Evolutionary conservation across 2,888 invertebrate genomes (phyloP), one percentile per base, ranked within the genome.

Genomic region (Synanthedon myopaeformis): DNA sequence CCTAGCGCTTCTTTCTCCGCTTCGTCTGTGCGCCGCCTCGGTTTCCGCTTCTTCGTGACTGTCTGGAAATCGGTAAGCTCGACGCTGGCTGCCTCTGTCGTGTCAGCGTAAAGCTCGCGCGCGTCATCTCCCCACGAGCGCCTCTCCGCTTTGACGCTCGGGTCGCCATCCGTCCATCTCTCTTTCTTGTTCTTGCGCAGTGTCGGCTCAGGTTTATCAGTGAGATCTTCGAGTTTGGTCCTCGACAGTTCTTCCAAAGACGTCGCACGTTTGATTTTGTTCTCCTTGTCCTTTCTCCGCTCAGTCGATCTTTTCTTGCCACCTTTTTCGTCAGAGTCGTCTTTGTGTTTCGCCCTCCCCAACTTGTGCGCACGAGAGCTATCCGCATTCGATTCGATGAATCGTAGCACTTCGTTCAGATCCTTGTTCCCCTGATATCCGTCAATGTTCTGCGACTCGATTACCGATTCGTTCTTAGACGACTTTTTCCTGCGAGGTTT

Each of bases 191-290:
- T 49, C 19, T 49, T 41, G 5, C 88, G 76, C 65, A 89, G 89
- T 90, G 89, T 89, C 88, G 80, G 59, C 89, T 82, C 65, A 76
- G 61, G 73, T 60, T 88, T 77, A 53, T 89, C 89, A 41, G 92
- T 92, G 59, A 92, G 88, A 67, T 93, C 93, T 67, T 92, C 93
- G 60, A 93, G 86, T 76, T 91, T 92, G 55, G 93, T 91, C 62
- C 92, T 92, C 51, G 93, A 93, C 60, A 94, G 90, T 80, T 95
- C 95, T 75, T 95, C 94, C 64, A 95, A 82, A 41, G 94, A 94
- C 70, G 93, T 92, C 59, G 93, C 92, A 61, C 94, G 93, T 71
- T 93, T 91, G 56, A 90, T 61, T n/a, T 65, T 67, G 48, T 64
- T 59, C 45, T 59, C 61, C 66, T 82, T 79, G 60, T 63, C 66